A percentile compares a stretch with the other conserved stretches of the same genome.
phyloP scores from a whole-genome alignment of 1,140 invertebrate genomes.

The Drosophila rufa region DNA sequence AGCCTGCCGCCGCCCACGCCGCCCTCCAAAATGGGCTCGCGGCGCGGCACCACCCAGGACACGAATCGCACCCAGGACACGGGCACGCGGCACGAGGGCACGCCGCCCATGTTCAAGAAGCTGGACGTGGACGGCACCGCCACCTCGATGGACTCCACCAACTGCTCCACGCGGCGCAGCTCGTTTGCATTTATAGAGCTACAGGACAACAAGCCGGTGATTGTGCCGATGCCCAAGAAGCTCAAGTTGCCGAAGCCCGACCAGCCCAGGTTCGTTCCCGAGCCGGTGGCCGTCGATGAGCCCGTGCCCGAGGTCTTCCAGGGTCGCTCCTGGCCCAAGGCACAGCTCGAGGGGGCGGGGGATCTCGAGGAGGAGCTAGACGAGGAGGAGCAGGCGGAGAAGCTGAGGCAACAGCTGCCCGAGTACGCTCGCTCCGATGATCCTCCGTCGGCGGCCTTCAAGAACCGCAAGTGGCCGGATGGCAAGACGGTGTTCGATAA shows the following conservation, averaged over 20 bases:
- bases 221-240: slow-evolving; percentile 79
- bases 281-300: slow-evolving; percentile 44
- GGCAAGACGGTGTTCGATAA: slow-evolving; percentile 68
- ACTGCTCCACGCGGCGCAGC: slow-evolving; percentile 73
- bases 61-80: slow-evolving; percentile 48
- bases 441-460: slow-evolving; percentile 61
- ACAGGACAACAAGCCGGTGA: slow-evolving; percentile 76
- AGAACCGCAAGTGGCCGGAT: slow-evolving; percentile 78
- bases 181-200: slow-evolving; percentile 84
- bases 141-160: slow-evolving; percentile 54
- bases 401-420: slow-evolving; percentile 45
- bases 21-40: slow-evolving; percentile 7
- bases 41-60: slow-evolving; percentile 59
- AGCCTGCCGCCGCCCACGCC: slow-evolving; percentile 65
- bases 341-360: slow-evolving; percentile 29
- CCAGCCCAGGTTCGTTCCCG: slow-evolving; percentile 55
- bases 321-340: slow-evolving; percentile 75
- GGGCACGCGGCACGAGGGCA: slow-evolving; percentile 45
- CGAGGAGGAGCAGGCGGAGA: slow-evolving; percentile 23
- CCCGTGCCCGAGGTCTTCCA: slow-evolving; percentile 75
- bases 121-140: slow-evolving; percentile 57
- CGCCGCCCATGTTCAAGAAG: slow-evolving; percentile 79
- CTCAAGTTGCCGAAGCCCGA: slow-evolving; percentile 67
- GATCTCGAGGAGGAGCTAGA: slow-evolving; percentile 52
- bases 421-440: slow-evolving; percentile 71